These are phyloP conservation scores for Physocephala rufipes DNA, from an alignment of 2,888 invertebrate species.

Conservation along the genomic window DNA sequence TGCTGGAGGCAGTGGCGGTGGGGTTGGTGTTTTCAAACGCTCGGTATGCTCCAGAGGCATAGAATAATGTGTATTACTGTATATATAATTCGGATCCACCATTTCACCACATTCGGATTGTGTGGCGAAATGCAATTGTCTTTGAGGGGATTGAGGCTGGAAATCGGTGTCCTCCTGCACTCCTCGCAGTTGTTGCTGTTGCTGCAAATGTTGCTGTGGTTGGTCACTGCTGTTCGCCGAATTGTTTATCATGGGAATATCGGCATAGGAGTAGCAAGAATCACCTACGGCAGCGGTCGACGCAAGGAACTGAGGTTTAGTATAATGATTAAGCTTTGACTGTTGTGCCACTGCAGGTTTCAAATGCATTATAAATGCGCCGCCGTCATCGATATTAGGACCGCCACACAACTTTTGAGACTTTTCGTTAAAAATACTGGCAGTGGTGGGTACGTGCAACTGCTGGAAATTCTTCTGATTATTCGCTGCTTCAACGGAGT, in stretches of 20 bases:
- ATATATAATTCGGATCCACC: slow-evolving; percentile 63
- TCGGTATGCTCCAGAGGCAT: slow-evolving; percentile 61
- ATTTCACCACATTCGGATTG: slow-evolving; percentile 52
- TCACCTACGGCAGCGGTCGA: slow-evolving; percentile 56
- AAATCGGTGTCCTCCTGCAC: slow-evolving; percentile 29
- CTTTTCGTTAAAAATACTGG: slow-evolving; percentile 60
- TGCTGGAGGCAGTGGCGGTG: slow-evolving; percentile 63
- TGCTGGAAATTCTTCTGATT: slow-evolving; percentile 62
- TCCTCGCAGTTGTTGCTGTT: slow-evolving; percentile 42
- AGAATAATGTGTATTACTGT: slow-evolving; percentile 63
- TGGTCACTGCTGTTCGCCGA: slow-evolving; percentile 40
- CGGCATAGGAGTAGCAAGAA: slow-evolving; percentile 60
- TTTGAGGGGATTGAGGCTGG: slow-evolving; percentile 34
- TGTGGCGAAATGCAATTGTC: slow-evolving; percentile 47
- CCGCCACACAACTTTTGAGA: slow-evolving; percentile 47
- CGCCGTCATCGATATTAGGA: slow-evolving; percentile 54
- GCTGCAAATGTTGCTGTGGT: slow-evolving; percentile 58
- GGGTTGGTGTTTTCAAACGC: slow-evolving; percentile 60
- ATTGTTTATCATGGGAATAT: slow-evolving; percentile 57
- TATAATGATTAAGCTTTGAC: slow-evolving; percentile 57
- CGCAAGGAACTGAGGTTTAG: slow-evolving; percentile 58
- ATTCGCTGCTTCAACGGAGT: slow-evolving; percentile 9
- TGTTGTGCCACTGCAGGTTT: slow-evolving; percentile 48
- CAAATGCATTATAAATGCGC: slow-evolving; percentile 63
- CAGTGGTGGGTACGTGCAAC: slow-evolving; percentile 61